Percentiles rank a stretch among this genome's conserved stretches.
These are phyloP conservation scores for Nasonia vitripennis DNA, from an alignment of 1,140 invertebrate genomes.

Conservation along the genomic window DNA sequence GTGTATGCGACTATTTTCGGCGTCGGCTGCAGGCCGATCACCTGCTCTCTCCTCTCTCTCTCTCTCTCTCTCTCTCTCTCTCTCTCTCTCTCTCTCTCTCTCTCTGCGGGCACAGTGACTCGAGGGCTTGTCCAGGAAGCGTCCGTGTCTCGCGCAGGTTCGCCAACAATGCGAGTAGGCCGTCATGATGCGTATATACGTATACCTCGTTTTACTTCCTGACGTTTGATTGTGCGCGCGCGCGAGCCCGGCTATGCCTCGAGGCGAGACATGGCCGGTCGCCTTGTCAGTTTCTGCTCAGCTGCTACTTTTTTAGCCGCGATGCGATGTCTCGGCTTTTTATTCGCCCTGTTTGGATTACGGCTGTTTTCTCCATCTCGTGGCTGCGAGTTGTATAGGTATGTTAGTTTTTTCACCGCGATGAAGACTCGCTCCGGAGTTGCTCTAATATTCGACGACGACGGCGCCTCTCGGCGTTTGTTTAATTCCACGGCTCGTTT, in stretches of 20 bases:
- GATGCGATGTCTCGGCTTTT: conserved; percentile 3
- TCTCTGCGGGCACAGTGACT: not conserved
- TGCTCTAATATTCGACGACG: no score
- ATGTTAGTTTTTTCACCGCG: not conserved
- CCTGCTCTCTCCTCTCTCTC: conserved; percentile 46
- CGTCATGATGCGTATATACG: not conserved
- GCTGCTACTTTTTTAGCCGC: conserved; percentile 14
- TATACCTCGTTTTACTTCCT: conserved; percentile 4
- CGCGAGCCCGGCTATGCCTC: conserved; percentile 28
- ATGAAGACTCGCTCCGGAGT: not conserved
- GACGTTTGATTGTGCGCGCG: conserved; percentile 31
- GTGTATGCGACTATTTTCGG: conserved; percentile 56
- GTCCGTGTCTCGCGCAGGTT: conserved; percentile 11
- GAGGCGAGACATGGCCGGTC: conserved; percentile 24
- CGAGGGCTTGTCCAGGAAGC: conserved; percentile 10
- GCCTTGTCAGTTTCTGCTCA: not conserved
- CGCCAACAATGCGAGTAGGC: conserved; percentile 12
- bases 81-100: not conserved
- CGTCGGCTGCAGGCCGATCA: conserved; percentile 31
- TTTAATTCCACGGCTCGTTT: not conserved
- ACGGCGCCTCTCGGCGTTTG: conserved; percentile 6
- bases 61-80: conserved; percentile 40
- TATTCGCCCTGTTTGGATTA: conserved; percentile 12
- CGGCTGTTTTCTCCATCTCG: not conserved
- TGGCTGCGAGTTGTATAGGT: not conserved